Conservation (phyloP, 1,140 invertebrate genomes). For the Drosophila equinoxialis region DNA sequence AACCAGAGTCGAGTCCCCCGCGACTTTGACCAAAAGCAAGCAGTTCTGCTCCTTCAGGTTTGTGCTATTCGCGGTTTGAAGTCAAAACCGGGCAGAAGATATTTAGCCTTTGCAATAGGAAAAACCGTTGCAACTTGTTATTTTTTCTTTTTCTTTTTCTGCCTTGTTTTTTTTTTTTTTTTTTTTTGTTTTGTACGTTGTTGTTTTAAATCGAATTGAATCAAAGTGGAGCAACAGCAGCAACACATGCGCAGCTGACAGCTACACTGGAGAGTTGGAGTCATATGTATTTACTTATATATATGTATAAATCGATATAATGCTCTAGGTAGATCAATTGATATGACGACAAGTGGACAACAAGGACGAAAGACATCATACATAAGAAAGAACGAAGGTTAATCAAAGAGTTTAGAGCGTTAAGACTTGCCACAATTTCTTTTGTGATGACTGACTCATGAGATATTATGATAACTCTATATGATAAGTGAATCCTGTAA, state of each 20-base stretch:
- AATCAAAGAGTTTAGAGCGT: constrained; percentile 1
- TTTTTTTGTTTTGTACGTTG: not conserved
- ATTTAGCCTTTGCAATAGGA: constrained; percentile 1
- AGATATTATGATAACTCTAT: no score
- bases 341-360: constrained; percentile 55
- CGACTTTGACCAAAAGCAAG: not conserved
- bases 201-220: constrained; percentile 33
- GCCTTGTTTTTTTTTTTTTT: constrained; percentile 23
- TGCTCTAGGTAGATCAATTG: constrained; percentile 61
- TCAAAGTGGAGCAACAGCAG: constrained; percentile 54
- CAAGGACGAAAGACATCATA: constrained; percentile 42
- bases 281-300: constrained; percentile 47
- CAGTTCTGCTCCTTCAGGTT: constrained; percentile 6
- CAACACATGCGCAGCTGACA: constrained; percentile 40
- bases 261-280: constrained; percentile 19
- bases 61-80: not conserved
- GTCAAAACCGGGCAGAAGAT: constrained; percentile 5
- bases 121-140: constrained; percentile 9
- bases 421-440: no score
- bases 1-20: not conserved
- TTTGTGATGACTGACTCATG: no score
- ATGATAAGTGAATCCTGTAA: no score
- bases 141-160: constrained; percentile 26
- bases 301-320: constrained; percentile 20
- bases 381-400: constrained; percentile 26